Base-by-base conservation (phyloP, 1,140 invertebrate genomes). In the Drosophila truncata region DNA sequence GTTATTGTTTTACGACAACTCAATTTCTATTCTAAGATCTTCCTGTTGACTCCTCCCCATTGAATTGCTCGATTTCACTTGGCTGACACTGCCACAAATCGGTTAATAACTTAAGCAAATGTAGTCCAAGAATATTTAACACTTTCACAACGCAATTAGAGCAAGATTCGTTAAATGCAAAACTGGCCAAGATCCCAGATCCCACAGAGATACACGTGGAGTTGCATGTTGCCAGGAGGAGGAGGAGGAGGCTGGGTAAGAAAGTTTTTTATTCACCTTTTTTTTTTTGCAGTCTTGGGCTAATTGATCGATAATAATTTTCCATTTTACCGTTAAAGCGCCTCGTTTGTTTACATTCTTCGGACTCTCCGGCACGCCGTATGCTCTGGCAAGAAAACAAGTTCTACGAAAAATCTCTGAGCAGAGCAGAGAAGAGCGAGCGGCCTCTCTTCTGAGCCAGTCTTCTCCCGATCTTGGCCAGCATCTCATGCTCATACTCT, bases 231-330 rank as follows among this genome's bases (percentile, higher is more conserved):
- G 73, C 4, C 2, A 27, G 27, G 27, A 29, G 27, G 27, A 29
- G 27, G 27, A 25, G 27, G 20, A 1, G 50, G 42, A 5, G 42
- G 35, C 66, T 44, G 39, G 23, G 29, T 31, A 71, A 39, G 66
- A 72, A 72, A 71, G 69, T 72, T 69, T 55, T 33, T 44, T 13
- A 35, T 18, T 66, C 20, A n/a, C n/a, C n/a, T n/a, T 11, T 54
- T 82, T 13, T 58, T 86, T 88, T 88, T 90, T 85, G 81, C 86
- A 85, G 82, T 73, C 50, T 78, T 88, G 81, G 80, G 86, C 86
- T 91, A 91, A 91, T 91, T 91, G 78, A 91, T 91, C 83, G 83
- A 91, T 88, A 91, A 91, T 91, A 91, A 82, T 91, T 91, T 91
- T 91, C 84, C 88, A 91, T 79, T 80, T 91, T 91, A 91, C 88